phyloP scores from a whole-genome alignment of 2,113 vertebrate species.

The Alouatta palliata region DNA sequence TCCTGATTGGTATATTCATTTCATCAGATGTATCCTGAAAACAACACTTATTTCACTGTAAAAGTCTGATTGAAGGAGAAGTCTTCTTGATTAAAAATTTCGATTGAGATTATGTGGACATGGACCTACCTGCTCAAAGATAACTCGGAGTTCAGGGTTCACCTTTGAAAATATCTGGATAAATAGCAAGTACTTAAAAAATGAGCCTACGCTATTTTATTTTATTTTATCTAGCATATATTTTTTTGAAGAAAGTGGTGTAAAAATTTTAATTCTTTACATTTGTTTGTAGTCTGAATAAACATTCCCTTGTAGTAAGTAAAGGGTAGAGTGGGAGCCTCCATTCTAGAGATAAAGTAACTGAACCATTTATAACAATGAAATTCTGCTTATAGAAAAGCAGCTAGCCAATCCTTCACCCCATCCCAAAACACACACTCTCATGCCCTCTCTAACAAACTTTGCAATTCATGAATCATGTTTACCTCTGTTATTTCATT shows the following conservation, averaged over 20 bases:
- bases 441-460: not conserved
- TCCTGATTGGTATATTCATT: conserved; percentile 38
- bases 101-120: not conserved
- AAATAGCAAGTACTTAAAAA: not conserved
- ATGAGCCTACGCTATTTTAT: not conserved
- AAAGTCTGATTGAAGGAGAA: not conserved
- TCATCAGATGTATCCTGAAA: conserved; percentile 25
- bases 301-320: not conserved
- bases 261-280: not conserved
- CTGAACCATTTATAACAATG: not conserved
- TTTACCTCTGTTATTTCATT: not conserved
- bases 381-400: not conserved
- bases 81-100: conserved; percentile 22
- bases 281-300: not conserved
- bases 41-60: conserved; percentile 8
- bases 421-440: rapidly evolving
- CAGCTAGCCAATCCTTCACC: not conserved
- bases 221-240: not conserved
- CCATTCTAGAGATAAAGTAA: not conserved
- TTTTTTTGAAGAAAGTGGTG: not conserved
- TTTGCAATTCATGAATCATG: not conserved
- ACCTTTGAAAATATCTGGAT: not conserved
- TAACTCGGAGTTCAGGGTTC: not conserved
- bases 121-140: not conserved
- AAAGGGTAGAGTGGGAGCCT: not conserved